A percentile compares a stretch with the other conserved stretches of the same genome.
Conservation (phyloP, 2,113 vertebrate genomes). For the Cyrtonyx montezumae region DNA sequence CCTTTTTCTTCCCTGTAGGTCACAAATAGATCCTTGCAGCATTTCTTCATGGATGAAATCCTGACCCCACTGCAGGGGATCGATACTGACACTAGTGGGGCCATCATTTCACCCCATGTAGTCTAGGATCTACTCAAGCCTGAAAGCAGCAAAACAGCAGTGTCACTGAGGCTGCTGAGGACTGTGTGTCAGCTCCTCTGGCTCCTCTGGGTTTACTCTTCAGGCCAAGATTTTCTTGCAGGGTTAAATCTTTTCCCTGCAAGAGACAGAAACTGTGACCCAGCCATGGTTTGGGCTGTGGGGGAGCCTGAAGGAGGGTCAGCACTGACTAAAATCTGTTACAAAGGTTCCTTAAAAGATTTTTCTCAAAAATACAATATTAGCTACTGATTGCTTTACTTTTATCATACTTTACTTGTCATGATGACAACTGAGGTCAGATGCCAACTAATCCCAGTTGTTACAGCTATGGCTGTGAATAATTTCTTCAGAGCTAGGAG, state of each 20-base stretch:
- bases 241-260: neutral
- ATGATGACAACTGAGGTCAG: neutral
- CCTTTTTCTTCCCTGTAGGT: neutral
- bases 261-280: neutral
- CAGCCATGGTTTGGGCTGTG: fast-evolving
- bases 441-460: fast-evolving
- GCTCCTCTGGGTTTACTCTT: neutral
- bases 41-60: neutral
- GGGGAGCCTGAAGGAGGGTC: neutral
- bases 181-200: neutral
- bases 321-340: neutral
- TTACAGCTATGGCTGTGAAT: neutral
- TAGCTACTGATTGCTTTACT: neutral
- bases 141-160: neutral
- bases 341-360: neutral
- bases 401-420: neutral
- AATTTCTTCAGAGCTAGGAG: neutral
- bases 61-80: neutral
- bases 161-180: neutral
- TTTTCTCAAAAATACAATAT: neutral
- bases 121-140: neutral
- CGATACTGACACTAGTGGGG: neutral
- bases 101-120: neutral
- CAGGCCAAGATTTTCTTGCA: neutral
- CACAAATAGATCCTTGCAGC: neutral